phyloP scores from a whole-genome alignment of 2,113 vertebrate genomes.

The Hiodon tergisus region DNA sequence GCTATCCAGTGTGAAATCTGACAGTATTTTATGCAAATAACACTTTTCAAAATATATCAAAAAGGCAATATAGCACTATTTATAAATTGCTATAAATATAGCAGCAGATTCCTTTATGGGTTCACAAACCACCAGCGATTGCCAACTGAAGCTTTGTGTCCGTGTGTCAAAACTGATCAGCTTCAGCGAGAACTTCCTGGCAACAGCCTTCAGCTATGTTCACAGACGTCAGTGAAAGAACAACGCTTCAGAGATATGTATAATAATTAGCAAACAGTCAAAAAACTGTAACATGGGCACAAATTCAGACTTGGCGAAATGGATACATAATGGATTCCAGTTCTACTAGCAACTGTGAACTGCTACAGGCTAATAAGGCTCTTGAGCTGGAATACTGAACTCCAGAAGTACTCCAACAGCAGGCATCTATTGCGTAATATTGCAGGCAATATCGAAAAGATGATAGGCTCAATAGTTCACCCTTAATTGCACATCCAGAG shows the following conservation, averaged over 20 bases:
- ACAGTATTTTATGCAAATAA: too few species aligned
- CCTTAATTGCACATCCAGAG: too few species aligned
- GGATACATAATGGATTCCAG: not conserved
- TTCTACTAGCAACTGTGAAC: not conserved
- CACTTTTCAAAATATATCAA: too few species aligned
- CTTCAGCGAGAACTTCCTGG: not conserved
- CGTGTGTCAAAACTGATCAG: slow-evolving; percentile 2
- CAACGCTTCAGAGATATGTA: not conserved
- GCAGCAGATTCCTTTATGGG: not conserved
- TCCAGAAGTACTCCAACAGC: too few species aligned
- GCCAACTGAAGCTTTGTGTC: not conserved
- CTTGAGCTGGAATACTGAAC: too few species aligned
- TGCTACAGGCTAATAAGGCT: not conserved
- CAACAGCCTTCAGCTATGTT: slow-evolving; percentile 11
- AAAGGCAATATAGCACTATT: too few species aligned
- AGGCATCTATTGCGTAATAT: too few species aligned
- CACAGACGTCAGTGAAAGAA: not conserved
- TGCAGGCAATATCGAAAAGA: too few species aligned
- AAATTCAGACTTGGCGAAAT: not conserved
- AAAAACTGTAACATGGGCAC: too few species aligned
- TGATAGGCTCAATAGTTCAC: too few species aligned
- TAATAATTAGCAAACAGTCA: not conserved
- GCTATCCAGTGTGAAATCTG: too few species aligned
- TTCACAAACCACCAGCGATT: not conserved
- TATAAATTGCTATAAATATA: not conserved